Conservation (phyloP, 2,888 invertebrate genomes). For the Clunio marinus region DNA sequence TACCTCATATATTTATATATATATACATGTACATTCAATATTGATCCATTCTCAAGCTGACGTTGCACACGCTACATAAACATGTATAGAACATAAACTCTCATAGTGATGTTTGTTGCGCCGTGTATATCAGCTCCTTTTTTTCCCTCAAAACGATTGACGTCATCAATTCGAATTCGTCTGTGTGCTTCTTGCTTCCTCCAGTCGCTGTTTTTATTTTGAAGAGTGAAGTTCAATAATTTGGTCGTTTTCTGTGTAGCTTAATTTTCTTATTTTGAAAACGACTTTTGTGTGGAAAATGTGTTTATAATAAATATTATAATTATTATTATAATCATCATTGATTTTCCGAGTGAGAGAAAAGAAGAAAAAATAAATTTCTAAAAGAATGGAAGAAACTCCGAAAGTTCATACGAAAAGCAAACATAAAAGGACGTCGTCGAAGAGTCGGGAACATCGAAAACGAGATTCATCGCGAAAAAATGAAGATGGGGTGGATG, state of each 20-base stretch:
- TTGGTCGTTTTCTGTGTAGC: too few relatives aligned
- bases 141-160: conserved; percentile 23
- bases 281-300: too few relatives aligned
- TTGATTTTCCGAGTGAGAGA: background rate
- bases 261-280: too few relatives aligned
- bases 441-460: conserved; percentile 25
- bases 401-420: conserved; percentile 52
- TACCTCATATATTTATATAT: too few relatives aligned
- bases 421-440: conserved; percentile 45
- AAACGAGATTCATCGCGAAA: conserved; percentile 14
- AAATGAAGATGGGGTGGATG: conserved; percentile 25
- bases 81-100: conserved; percentile 27
- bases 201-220: conserved; percentile 35
- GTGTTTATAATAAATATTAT: too few relatives aligned
- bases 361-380: background rate
- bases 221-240: conserved; percentile 26
- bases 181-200: background rate
- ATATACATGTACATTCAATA: background rate
- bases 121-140: conserved; percentile 31
- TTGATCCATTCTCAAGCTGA: conserved; percentile 38
- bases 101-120: conserved; percentile 38
- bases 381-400: conserved; percentile 44
- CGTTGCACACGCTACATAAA: conserved; percentile 33
- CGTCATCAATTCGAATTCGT: conserved; percentile 33
- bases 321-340: background rate